phyloP scores from a whole-genome alignment of 2,888 invertebrate genomes.

The Rhagium mordax region DNA sequence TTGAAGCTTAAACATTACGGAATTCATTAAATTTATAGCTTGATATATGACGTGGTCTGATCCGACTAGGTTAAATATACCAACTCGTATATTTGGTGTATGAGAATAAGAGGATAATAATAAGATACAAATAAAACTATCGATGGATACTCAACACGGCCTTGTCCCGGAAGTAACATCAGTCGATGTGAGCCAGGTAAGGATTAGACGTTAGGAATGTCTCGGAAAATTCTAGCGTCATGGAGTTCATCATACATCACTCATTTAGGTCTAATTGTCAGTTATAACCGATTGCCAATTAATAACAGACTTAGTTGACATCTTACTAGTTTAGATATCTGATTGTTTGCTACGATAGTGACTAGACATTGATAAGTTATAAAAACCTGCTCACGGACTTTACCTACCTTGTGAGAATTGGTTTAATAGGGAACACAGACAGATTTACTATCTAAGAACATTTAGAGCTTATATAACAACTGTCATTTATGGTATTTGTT shows the following conservation, averaged over 20 bases:
- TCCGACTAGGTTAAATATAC: too few species aligned
- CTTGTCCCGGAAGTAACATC: background rate
- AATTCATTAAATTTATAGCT: too few species aligned
- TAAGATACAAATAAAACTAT: background rate
- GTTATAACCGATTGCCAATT: constrained; percentile 57
- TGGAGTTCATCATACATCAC: constrained; percentile 44
- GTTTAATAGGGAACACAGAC: constrained; percentile 44
- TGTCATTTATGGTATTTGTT: constrained; percentile 47
- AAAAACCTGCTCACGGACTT: constrained; percentile 45
- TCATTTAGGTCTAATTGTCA: constrained; percentile 60
- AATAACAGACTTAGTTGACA: constrained; percentile 57
- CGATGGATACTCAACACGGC: background rate
- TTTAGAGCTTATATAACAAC: constrained; percentile 43
- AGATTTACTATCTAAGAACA: constrained; percentile 39
- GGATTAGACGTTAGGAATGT: background rate
- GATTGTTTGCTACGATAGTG: constrained; percentile 33
- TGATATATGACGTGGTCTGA: too few species aligned
- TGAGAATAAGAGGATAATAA: too few species aligned
- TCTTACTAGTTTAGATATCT: constrained; percentile 51
- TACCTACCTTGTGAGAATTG: constrained; percentile 47
- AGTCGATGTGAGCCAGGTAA: background rate
- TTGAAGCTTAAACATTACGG: too few species aligned
- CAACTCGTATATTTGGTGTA: too few species aligned
- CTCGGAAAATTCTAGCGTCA: background rate
- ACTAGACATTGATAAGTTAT: constrained; percentile 32